These are phyloP conservation scores for Montipora efflorescens DNA, from an alignment of 64 coral and sea anemone genomes.

Conservation along the genomic window DNA sequence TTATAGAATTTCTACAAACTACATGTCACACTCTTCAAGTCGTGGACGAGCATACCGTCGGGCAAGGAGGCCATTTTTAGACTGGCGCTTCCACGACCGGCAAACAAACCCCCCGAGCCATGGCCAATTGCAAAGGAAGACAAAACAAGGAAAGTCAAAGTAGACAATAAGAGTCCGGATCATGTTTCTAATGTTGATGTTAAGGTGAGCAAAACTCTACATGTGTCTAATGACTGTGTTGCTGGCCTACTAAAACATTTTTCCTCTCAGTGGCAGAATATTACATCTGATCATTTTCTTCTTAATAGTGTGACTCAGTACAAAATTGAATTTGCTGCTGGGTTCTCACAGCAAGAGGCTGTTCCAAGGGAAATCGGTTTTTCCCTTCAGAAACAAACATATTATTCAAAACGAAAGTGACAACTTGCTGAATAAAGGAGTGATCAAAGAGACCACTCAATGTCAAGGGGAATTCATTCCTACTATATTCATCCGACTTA, in stretches of 20 bases:
- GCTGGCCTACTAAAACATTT: slow-evolving; percentile 34
- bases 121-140: neutral
- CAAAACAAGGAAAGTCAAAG: slow-evolving; percentile 51
- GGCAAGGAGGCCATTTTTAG: neutral
- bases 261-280: slow-evolving; percentile 27
- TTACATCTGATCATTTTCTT: slow-evolving; percentile 38
- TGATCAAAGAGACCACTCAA: slow-evolving; percentile 46
- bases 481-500: slow-evolving; percentile 22
- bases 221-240: slow-evolving; percentile 6
- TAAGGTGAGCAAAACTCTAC: slow-evolving; percentile 18
- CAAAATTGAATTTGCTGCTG: slow-evolving; percentile 52
- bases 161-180: neutral
- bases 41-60: neutral
- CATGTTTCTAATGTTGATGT: slow-evolving; percentile 24
- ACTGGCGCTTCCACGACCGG: neutral
- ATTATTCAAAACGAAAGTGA: slow-evolving; percentile 57
- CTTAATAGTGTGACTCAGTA: slow-evolving; percentile 60
- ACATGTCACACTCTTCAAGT: neutral
- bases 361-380: slow-evolving; percentile 45
- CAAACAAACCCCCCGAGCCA: neutral
- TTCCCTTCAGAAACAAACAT: slow-evolving; percentile 39
- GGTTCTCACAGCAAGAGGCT: slow-evolving; percentile 23
- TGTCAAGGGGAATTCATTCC: slow-evolving; percentile 40
- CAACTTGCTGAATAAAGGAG: slow-evolving; percentile 56
- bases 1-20: slow-evolving; percentile 22